Evolutionary conservation across 2,113 vertebrate species (phyloP), one percentile per base, ranked within the genome.

Genomic region (Pachycephala philippinensis): DNA sequence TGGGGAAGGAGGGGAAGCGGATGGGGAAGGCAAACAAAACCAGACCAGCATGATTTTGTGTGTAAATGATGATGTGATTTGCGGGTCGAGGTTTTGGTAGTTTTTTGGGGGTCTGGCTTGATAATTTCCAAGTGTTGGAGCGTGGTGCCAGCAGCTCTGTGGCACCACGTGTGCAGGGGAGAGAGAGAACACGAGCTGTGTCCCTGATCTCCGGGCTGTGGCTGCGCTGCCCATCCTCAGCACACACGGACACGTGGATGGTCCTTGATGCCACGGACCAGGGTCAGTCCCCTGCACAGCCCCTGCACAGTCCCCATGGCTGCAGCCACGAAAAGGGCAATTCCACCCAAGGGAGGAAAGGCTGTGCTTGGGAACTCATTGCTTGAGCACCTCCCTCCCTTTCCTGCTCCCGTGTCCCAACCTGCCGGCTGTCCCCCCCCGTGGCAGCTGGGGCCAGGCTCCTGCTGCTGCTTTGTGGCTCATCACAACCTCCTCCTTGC

Each of bases 341-440:
- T 64, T 72, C 19, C 39, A 9, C 11, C 2, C 9, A 6, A 27
- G 33, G 45, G 56, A 47, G 21, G 71, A 57, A 47, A 30, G 20
- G 52, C 65, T 63, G 42, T 2, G 1, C 39, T 1, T 2, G 30
- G 47, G 33, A 76, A 3, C 19, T 80, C 6, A 5, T 10, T 4
- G 10, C 30, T 66, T 24, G 1, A 61, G 49, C 71, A 59, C 33
- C 57, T 53, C 47, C 52, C 16, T 89, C 2, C 0, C 33, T 60
- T 64, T 47, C 39, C 68, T 2, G 0, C 11, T 69, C 10, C 30
- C 0, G 0, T n/a, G 56, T 42, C n/a, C 50, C 31, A 26, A 1
- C 27, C 54, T 54, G 31, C 15, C 0, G 0, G 20, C 14, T 69
- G 66, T 37, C 13, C 47, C 44, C 44, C 33, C 4, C 1, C 0